Conservation (phyloP, 2,113 vertebrate genomes). For the Verasper variegatus region DNA sequence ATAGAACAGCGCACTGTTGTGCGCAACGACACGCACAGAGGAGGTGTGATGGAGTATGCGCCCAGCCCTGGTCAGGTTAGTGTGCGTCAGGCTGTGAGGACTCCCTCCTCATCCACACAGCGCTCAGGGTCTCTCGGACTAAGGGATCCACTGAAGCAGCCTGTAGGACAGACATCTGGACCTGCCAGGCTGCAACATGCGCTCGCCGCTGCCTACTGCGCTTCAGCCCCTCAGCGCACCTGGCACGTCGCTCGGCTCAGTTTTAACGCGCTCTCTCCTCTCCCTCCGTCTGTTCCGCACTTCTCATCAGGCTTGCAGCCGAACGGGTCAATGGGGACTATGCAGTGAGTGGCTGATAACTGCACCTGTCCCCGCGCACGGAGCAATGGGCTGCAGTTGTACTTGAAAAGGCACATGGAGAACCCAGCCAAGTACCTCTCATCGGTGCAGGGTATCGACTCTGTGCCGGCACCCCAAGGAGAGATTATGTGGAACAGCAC, state of each 20-base stretch:
- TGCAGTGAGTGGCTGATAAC: conserved; percentile 44
- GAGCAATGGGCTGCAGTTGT: conserved; percentile 59
- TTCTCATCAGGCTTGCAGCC: conserved; percentile 32
- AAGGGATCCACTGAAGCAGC: conserved; percentile 50
- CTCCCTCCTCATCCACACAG: conserved; percentile 52
- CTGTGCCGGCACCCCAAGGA: conserved; percentile 62
- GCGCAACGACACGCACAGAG: conserved; percentile 50
- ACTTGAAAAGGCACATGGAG: conserved; percentile 74
- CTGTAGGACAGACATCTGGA: conserved; percentile 53
- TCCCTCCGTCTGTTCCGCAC: conserved; percentile 36
- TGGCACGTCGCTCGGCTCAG: conserved; percentile 44
- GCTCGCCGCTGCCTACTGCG: conserved; percentile 43
- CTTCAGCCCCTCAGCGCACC: conserved; percentile 51
- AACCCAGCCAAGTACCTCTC: conserved; percentile 78
- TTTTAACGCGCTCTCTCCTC: conserved; percentile 34
- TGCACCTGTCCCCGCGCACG: conserved; percentile 49
- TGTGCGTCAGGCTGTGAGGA: conserved; percentile 34
- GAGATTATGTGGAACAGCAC: conserved; percentile 82
- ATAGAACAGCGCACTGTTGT: conserved; percentile 20
- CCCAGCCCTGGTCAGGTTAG: conserved; percentile 21
- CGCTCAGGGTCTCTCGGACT: conserved; percentile 23
- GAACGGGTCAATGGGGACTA: conserved; percentile 40
- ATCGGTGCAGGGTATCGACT: conserved; percentile 68
- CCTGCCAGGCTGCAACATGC: conserved; percentile 66
- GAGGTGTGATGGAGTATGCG: conserved; percentile 54